Evolutionary conservation across 2,888 invertebrate species (phyloP), one percentile per base, ranked within the genome.

Genomic region (Chymomyza procnemis): DNA sequence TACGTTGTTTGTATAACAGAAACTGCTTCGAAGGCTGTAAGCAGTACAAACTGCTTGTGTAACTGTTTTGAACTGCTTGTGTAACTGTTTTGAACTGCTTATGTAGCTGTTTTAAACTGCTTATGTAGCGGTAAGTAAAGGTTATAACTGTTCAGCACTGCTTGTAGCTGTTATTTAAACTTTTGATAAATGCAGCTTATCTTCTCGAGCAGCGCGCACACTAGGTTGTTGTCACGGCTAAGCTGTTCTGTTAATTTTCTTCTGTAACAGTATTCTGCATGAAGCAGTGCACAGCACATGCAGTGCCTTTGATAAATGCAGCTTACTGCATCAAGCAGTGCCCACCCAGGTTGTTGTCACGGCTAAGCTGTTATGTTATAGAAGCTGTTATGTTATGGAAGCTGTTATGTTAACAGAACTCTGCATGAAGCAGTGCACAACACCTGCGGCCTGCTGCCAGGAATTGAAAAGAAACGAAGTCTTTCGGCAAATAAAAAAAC

Each of bases 71-170:
- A 6, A 63, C 47, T 55, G 64, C 55, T 59, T 41, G 19, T 48
- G n/a, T n/a, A n/a, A n/a, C n/a, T 55, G 55, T 48, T 34, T 48
- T 22, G 3, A 12, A 41, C 34, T 41, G 34, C 34, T 41, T n/a
- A n/a, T 12, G 34, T 41, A 26, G 1, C 26, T 26, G 26, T 26
- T 26, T 26, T n/a, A n/a, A n/a, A n/a, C n/a, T n/a, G n/a, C n/a
- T n/a, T n/a, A n/a, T 46, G 55, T 63, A 59, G 48, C 16, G 34
- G 41, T 14, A 30, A 22, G n/a, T n/a, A n/a, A n/a, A n/a, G n/a
- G n/a, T n/a, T n/a, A n/a, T n/a, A n/a, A n/a, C n/a, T 55, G 55
- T 48, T 34, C 48, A 18, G 3, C 1, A 41, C 34, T 41, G 34
- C 34, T 41, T 12, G 34, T 41, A 26, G 1, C 26, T 26, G 26